A percentile compares a stretch with the other conserved stretches of the same genome.
Conservation (phyloP, 2,888 invertebrate species). For the Cancer borealis region DNA sequence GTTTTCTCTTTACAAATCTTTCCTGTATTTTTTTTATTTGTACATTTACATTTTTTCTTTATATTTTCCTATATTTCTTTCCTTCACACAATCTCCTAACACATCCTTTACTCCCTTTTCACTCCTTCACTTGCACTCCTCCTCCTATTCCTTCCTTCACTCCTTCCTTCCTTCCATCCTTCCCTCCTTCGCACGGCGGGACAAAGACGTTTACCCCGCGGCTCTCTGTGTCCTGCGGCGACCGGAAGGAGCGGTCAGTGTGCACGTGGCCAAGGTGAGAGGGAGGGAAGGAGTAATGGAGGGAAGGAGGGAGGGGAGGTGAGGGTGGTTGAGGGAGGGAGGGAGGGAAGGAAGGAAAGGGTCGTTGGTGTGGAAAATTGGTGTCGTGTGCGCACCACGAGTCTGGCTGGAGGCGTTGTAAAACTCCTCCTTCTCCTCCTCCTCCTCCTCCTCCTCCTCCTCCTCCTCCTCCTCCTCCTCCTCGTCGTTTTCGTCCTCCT, state of each 20-base stretch:
- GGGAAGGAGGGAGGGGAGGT: neutral
- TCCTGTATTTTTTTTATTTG: neutral
- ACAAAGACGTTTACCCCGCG: neutral
- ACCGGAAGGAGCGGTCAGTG: constrained; percentile 29
- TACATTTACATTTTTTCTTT: neutral
- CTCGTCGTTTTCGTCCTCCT: neutral
- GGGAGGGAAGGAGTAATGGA: neutral
- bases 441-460: constrained; percentile 16
- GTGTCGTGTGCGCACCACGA: constrained; percentile 26
- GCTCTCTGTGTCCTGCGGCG: neutral
- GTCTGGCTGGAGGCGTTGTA: constrained; percentile 15
- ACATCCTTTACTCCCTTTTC: too few relatives aligned
- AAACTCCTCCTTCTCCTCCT: neutral
- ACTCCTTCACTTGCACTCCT: too few relatives aligned
- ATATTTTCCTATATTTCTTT: neutral
- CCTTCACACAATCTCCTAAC: too few relatives aligned
- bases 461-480: neutral
- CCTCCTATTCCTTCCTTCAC: neutral
- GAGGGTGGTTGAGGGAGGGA: neutral
- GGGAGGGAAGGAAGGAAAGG: constrained; percentile 23
- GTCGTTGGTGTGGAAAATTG: constrained; percentile 33
- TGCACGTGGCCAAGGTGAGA: constrained; percentile 1
- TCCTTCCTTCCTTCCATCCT: neutral
- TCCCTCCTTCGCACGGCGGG: neutral
- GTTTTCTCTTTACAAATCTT: neutral